Evolutionary conservation across 2,113 vertebrate genomes (phyloP), one percentile per base, ranked within the genome.

Genomic region (Struthio camelus): DNA sequence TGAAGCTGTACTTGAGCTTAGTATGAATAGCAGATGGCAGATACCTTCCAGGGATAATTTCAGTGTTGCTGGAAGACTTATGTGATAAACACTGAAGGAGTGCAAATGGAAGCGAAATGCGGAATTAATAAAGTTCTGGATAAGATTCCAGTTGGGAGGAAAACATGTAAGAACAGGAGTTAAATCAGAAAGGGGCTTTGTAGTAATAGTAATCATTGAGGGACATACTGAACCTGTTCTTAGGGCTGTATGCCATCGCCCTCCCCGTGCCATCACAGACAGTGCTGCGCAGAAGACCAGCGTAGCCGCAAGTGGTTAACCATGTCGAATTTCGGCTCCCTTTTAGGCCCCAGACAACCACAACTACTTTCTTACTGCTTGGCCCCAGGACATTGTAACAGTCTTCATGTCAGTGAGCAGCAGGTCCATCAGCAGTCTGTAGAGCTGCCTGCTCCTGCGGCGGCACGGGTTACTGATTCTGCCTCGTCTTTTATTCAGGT

Each of bases 401-500:
- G 80, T 80, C 61, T 83, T 53, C 23, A 5, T 61, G 82, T 83
- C 38, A 50, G 42, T 40, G 54, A 85, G 64, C 17, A 70, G 76
- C 51, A 59, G 54, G 40, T 66, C 80, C 58, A 4, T 51, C 54
- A 71, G 9, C 24, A n/a, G n/a, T 30, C n/a, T 28, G 0, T 40
- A 3, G 40, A 32, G n/a, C 61, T 89, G 40, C 65, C 72, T 80
- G 38, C 36, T 83, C 25, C 61, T 73, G 18, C 69, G 36, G 77
- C 73, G 40, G 9, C 67, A 75, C 58, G 58, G 40, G 3, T 90
- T 70, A 6, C 90, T 94, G 84, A 85, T 89, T 34, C 12, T 56
- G 9, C 28, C 34, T 62, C 87, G 7, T 95, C 36, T 69, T 97
- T 90, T 56, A 85, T 94, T 22, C 94, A 99, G 99, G 99, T 77